These are phyloP conservation scores for Anneissia japonica DNA, from an alignment of 35 echinoderm and acorn worm genomes.

Conservation along the genomic window DNA sequence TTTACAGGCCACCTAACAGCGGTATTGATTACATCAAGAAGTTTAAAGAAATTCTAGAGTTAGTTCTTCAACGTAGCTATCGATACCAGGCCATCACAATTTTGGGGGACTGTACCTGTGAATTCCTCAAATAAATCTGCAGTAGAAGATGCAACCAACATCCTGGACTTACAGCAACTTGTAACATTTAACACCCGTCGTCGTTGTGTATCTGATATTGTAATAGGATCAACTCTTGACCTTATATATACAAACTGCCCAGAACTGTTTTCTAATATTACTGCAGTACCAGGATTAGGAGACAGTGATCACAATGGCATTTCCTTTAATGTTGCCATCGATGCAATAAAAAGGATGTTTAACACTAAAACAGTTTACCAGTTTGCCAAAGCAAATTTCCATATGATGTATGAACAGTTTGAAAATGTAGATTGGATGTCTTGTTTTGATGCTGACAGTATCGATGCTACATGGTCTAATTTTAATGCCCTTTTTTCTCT, in stretches of 20 bases:
- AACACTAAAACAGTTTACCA: background rate
- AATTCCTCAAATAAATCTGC: too few species aligned
- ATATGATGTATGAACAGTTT: background rate
- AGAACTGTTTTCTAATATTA: background rate
- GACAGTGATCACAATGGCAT: background rate
- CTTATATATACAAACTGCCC: background rate
- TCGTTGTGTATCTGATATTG: background rate
- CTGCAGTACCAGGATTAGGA: background rate
- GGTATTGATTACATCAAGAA: too few species aligned
- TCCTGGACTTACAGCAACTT: too few species aligned
- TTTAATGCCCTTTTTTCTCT: background rate
- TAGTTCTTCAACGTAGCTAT: too few species aligned
- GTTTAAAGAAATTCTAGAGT: too few species aligned
- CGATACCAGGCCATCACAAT: too few species aligned
- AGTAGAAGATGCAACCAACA: too few species aligned
- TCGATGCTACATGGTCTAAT: background rate
- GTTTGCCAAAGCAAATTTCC: background rate
- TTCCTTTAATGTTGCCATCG: background rate
- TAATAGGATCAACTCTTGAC: background rate
- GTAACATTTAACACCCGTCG: too few species aligned
- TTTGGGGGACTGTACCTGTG: too few species aligned
- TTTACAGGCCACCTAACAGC: too few species aligned
- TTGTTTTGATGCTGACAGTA: background rate
- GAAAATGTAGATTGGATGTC: background rate
- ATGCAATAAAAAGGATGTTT: background rate